Percentiles rank a stretch among this genome's conserved stretches.
Conservation (phyloP, 2,113 vertebrate genomes). For the Nyctereutes procyonoides region DNA sequence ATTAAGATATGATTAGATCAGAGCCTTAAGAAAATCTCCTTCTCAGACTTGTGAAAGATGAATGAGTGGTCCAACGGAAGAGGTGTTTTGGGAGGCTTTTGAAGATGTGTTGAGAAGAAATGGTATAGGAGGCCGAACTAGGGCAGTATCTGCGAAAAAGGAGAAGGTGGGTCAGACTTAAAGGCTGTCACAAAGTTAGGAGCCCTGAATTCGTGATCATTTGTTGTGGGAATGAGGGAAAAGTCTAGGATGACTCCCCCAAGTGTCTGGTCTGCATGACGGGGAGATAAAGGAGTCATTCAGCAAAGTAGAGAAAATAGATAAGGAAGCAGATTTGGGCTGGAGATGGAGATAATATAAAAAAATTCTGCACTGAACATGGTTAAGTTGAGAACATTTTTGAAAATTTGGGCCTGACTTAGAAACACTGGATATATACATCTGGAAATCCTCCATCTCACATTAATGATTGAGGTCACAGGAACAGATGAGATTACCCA, state of each 20-base stretch:
- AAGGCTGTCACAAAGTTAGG: neutral
- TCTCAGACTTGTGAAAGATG: neutral
- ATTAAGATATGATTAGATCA: neutral
- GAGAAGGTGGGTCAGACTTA: neutral
- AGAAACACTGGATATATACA: neutral
- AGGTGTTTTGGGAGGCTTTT: neutral
- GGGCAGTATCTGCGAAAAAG: neutral
- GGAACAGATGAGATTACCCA: neutral
- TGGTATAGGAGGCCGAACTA: neutral
- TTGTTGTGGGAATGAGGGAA: neutral
- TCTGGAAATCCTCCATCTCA: neutral
- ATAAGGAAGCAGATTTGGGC: neutral
- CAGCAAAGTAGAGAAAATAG: neutral
- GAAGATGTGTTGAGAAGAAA: neutral
- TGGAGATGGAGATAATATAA: neutral
- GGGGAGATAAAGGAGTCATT: neutral
- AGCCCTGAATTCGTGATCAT: neutral
- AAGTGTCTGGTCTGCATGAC: neutral
- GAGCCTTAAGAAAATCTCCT: neutral
- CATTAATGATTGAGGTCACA: neutral
- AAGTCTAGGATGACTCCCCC: neutral
- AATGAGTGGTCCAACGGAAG: neutral
- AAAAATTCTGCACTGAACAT: neutral
- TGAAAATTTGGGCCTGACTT: neutral
- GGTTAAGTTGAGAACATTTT: neutral